Evolutionary conservation across 2,888 invertebrate species (phyloP), one percentile per base, ranked within the genome.

Genomic region (Mylabris sibirica): DNA sequence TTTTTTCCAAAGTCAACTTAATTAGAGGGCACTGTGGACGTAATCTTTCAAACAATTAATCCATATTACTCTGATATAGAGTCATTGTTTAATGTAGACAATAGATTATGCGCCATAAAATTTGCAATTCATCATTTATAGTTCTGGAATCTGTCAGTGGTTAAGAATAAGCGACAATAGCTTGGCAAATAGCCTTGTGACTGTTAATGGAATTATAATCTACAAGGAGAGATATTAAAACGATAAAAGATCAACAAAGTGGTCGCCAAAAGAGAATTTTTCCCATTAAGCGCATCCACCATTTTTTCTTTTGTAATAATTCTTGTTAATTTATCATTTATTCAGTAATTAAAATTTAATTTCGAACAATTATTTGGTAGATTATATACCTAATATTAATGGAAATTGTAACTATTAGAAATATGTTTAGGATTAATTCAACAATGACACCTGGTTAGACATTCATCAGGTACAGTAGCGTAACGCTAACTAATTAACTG

Each of bases 391-490:
- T 57, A 11, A 20, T 53, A 9, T 53, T 53, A 12, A 53, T 53
- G 49, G 24, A 24, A 24, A 57, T 22, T 9, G 49, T 20, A 49
- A 14, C 0, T 22, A 57, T 24, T 4, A 22, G 24, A 14, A 57
- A 57, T 26, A 57, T 57, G 24, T 57, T 57, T 12, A 8, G 12
- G 20, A 65, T 59, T 49, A 65, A 64, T 70, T 67, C 59, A 35
- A 65, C 65, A 68, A 68, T 59, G 59, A 60, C 60, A 68, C 68
- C 60, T 53, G 66, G 64, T 57, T 53, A 65, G 64, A 64, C 59
- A 68, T 71, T 68, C 71, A 69, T 68, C 68, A 66, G 66, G 65
- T 63, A 59, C 35, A 53, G n/a, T 41, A 64, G 35, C 49, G 60
- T 59, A 63, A 66, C 63, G 35, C 24, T 57, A 57, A 24, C 57